A percentile compares a stretch with the other conserved stretches of the same genome.
Conservation (phyloP, 2,113 vertebrate genomes). For the Asarcornis scutulata region DNA sequence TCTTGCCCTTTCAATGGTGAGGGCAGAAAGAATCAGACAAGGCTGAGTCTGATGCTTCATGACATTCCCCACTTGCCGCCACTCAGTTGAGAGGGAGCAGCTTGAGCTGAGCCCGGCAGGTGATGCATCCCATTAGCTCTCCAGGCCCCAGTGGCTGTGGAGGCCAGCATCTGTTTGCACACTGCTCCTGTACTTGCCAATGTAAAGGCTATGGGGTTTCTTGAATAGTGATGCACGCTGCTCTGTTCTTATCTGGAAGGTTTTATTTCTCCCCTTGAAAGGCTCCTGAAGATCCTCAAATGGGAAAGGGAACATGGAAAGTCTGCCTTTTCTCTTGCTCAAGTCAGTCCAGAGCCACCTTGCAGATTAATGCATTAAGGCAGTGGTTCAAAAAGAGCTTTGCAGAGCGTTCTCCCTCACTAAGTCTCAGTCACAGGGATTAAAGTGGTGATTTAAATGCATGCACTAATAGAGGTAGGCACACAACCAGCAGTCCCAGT, state of each 20-base stretch:
- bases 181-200: background rate
- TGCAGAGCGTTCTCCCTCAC: background rate
- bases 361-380: background rate
- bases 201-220: accelerated
- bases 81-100: background rate
- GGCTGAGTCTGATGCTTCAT: background rate
- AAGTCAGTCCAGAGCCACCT: background rate
- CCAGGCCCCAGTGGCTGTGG: accelerated
- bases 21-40: background rate
- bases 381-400: background rate
- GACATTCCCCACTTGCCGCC: background rate
- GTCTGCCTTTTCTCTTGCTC: background rate
- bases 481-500: accelerated
- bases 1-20: background rate
- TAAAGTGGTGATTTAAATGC: background rate
- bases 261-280: background rate
- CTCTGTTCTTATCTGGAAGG: background rate
- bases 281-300: background rate
- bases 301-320: background rate
- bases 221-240: accelerated
- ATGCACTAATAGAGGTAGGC: background rate
- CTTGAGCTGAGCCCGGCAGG: background rate
- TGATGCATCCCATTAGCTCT: background rate
- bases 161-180: accelerated
- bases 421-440: background rate